Percentiles rank a stretch among this genome's conserved stretches.
These are phyloP conservation scores for Cyanoderma ruficeps DNA, from an alignment of 2,113 vertebrate genomes.

Conservation along the genomic window DNA sequence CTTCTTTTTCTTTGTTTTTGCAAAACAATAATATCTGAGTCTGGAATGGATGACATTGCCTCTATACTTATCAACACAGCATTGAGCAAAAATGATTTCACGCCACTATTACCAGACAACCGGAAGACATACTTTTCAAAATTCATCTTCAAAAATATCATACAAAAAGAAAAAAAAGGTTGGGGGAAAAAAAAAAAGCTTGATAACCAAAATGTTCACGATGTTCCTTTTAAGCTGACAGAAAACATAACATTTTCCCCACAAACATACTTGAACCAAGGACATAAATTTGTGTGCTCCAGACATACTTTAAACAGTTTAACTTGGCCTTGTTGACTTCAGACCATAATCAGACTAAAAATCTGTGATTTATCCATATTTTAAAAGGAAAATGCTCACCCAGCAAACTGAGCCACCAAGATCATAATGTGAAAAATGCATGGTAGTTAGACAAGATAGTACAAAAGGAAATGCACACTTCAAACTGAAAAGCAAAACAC, in stretches of 20 bases:
- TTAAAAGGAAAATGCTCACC: constrained; percentile 1
- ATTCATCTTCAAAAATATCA: not conserved
- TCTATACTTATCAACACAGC: not conserved
- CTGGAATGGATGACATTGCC: not conserved
- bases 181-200: accelerated
- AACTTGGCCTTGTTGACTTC: constrained; percentile 31
- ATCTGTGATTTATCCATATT: not conserved
- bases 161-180: not conserved
- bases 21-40: not conserved
- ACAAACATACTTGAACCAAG: not conserved
- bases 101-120: not conserved
- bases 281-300: not conserved
- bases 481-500: not conserved
- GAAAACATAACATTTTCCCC: not conserved
- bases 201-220: not conserved
- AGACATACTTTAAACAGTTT: constrained; percentile 49
- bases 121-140: not conserved
- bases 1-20: not conserved
- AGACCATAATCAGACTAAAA: not conserved
- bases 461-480: constrained; percentile 2
- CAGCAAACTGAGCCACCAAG: constrained; percentile 29
- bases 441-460: not conserved
- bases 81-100: not conserved
- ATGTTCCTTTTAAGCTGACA: not conserved
- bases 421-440: constrained; percentile 29